Evolutionary conservation across 2,888 invertebrate genomes (phyloP), one percentile per base, ranked within the genome.

Genomic region (Heliconius aoede): DNA sequence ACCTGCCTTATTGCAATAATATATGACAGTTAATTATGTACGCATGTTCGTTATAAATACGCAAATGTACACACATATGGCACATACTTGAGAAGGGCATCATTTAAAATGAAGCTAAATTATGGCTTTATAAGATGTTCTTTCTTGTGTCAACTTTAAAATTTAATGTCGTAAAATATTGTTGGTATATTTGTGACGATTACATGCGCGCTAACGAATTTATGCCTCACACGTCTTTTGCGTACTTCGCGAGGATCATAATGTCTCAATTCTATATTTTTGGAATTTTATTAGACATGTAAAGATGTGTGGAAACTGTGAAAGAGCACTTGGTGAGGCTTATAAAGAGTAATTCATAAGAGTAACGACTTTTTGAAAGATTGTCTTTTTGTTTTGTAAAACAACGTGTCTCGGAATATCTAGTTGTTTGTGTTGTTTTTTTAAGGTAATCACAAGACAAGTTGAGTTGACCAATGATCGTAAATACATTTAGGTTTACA

Each of bases 141-240:
- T 93, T 93, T 93, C 92, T 90, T 89, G 90, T 90, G 93, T 94
- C 94, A 94, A 94, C 93, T 94, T 94, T 92, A 89, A 92, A 93
- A 94, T 93, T 91, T 93, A 94, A 88, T 85, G 88, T 86, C 81
- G 89, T 93, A 90, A 94, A 86, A 92, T 92, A 92, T 91, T 88
- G 89, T 88, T 86, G 86, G 88, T 88, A 88, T 90, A 90, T 90
- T 90, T 86, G 86, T 89, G 92, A 93, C 89, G 92, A 93, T 91
- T 91, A 91, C 91, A 90, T 84, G 88, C 86, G 90, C 88, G 93
- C 90, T 90, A 93, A 94, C 92, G 90, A 93, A 94, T 94, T 94
- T 93, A 94, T 93, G 88, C 86, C 84, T 84, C 86, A 83, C 87
- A 88, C 89, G 92, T 89, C 90, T 90, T 89, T 88, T 81, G 88